Evolutionary conservation across 2,113 vertebrate genomes (phyloP), one percentile per base, ranked within the genome.

Genomic region (Regulus satrapa): DNA sequence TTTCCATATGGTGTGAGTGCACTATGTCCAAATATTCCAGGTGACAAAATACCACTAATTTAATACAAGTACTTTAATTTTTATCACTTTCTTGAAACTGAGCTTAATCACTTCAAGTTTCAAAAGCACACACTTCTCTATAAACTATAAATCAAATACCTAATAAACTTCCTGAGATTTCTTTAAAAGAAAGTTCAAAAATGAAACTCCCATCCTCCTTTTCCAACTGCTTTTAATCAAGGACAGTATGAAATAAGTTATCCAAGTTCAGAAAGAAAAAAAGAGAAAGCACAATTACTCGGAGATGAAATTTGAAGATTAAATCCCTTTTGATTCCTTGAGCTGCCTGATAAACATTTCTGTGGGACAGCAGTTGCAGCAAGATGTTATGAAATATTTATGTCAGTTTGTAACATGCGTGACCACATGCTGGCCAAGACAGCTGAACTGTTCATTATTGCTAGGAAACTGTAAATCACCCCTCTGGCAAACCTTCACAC

Each of bases 401-500:
- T 89, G 69, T 75, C 63, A 19, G 40, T 69, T 61, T 77, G 52
- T 54, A 90, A 79, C 62, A 87, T 17, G 76, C 29, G 29, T 92
- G 84, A 94, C 77, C 93, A 73, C 84, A 73, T 32, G 80, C 38
- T 40, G 43, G 88, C 89, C 89, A 95, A 94, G 88, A 54, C 63
- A 92, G 89, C 78, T 85, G 87, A 96, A 64, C 67, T 78, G 73
- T 81, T 90, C 67, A 41, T 66, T 89, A 75, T 23, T 67, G 45
- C 48, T 92, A 88, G 95, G 94, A 95, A 97, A 90, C 92, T 84
- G 62, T 95, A 95, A 97, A 89, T 97, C 79, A 31, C 40, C 51
- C 69, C 59, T 71, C 82, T 97, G 97, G 97, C 77, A 94, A 97
- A 94, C 46, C 76, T 97, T 93, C 94, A 94, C 31, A 72, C 80